Percentiles rank a stretch among this genome's conserved stretches.
phyloP scores from a whole-genome alignment of 37 sponge, comb jelly and placozoan genomes.

The Agelas oroides region DNA sequence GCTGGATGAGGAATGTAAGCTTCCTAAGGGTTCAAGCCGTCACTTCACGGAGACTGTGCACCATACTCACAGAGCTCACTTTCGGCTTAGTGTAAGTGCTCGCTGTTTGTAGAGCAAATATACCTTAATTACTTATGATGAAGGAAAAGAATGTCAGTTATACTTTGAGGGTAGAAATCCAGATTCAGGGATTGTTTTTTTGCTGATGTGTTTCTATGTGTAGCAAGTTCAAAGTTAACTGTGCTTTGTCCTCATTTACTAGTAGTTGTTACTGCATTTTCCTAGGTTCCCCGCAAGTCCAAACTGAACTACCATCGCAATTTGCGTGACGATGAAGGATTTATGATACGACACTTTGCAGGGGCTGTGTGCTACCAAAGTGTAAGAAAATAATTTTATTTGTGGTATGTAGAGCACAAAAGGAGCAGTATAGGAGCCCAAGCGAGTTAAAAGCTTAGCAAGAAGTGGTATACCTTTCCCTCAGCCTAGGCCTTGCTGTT shows the following conservation, averaged over 20 bases:
- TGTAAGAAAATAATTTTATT: conserved; percentile 21
- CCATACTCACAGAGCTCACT: conserved; percentile 78
- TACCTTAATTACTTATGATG: too few relatives aligned
- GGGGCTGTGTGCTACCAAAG: conserved; percentile 98
- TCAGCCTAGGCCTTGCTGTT: not conserved
- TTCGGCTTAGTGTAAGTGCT: conserved; percentile 83
- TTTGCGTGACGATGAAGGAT: conserved; percentile 90
- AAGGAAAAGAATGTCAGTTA: too few relatives aligned
- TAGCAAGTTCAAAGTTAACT: too few relatives aligned
- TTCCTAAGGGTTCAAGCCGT: conserved; percentile 78
- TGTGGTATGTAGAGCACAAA: not conserved
- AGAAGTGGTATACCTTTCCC: not conserved
- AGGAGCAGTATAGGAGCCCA: not conserved
- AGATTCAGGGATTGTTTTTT: too few relatives aligned
- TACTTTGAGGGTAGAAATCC: too few relatives aligned
- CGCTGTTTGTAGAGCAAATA: not conserved
- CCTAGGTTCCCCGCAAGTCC: conserved; percentile 84
- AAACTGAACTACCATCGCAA: conserved; percentile 74
- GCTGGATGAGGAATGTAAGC: conserved; percentile 93
- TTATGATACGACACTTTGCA: conserved; percentile 95
- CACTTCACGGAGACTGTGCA: conserved; percentile 88
- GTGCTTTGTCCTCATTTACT: too few relatives aligned
- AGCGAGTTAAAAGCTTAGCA: not conserved
- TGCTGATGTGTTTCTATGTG: too few relatives aligned
- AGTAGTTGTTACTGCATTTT: too few relatives aligned